Base-by-base conservation (phyloP, 1,140 invertebrate species). In the Megalonaias nervosa region DNA sequence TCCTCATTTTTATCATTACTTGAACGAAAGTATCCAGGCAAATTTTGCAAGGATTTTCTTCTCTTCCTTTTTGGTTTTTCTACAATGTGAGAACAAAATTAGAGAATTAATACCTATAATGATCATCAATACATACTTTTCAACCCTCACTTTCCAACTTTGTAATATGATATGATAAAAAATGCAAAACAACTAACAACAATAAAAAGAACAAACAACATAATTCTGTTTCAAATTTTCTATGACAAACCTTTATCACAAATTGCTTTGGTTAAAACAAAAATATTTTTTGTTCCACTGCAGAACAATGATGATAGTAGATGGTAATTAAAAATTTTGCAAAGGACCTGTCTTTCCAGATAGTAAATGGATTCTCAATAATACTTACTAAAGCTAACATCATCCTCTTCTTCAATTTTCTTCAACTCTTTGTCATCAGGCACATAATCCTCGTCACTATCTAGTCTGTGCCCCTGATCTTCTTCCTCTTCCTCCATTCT, bases 391-490 rank as follows among this genome's bases (percentile, higher is more conserved):
- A 67, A 67, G 2, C 68, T 70, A 71, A 17, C 26, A 61, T 26
- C 19, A 21, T 77, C 68, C 67, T 71, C 73, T n/a, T 75, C 73
- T 11, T 74, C 71, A 62, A 23, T 67, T 67, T 75, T 71, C 17
- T 61, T 73, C 67, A 57, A 16, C n/a, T 70, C 31, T 23, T 79
- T 59, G 6, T 82, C 57, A 55, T 72, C 68, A 74, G 75, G 75
- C 59, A 74, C 61, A 57, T 59, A 65, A 61, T 81, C 81, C 21
- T 77, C 78, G 67, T 80, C 82, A 77, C 71, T 80, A 67, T 73
- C 64, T 16, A 16, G 56, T 60, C 60, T 57, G 17, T 80, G 73
- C 57, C 48, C 65, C n/a, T 73, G 62, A 3, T 74, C 71, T 9
- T 77, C 73, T 19, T 76, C 65, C 13, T 57, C 55, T 56, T 70